Base-by-base conservation (phyloP, 2,113 vertebrate genomes). In the Xiphorhynchus elegans region DNA sequence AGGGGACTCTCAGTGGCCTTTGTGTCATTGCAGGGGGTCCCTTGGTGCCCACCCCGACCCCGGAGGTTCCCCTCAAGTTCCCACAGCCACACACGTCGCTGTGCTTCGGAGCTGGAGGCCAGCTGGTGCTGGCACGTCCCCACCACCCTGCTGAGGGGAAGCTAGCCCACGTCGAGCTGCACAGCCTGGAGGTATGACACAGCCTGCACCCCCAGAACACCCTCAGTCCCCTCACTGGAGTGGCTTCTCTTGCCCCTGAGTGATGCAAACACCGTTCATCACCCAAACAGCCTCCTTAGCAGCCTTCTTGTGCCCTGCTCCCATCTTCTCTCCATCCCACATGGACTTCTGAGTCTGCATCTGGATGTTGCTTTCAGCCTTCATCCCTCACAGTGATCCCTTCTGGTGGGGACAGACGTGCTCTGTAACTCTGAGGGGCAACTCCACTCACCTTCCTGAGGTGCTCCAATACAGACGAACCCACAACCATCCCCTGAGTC, bases 101-200 rank as follows among this genome's bases (percentile, higher is more conserved):
- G 80, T 98, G 98, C 92, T 99, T 99, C 20, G 99, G 99, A 35
- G 98, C 99, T 0, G 96, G 98, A 31, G 99, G 99, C 12, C 99
- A 99, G 87, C 96, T 99, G 96, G 94, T 99, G 17, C 96, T 98
- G 67, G 98, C 95, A 78, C 94, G 88, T 72, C 98, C 98, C 35
- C 96, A 97, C 23, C 29, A 56, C 23, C 98, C 98, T 28, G 76
- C 95, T 0, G 96, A 98, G 59, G 98, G 98, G 40, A 98, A 97
- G 16, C 95, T 94, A 2, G 97, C 98, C 59, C 96, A 93, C 2
- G 96, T 99, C 4, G 97, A 99, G 88, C 91, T 99, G 50, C 99
- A 99, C 95, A 99, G 98, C 97, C 92, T 99, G 91, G 99, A 99
- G 98, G 99, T 99, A 97, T 59, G 62, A 11, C 58, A 67, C 56